These are phyloP conservation scores for Ictidomys tridecemlineatus DNA, from an alignment of 2,113 vertebrate genomes.

Conservation along the genomic window DNA sequence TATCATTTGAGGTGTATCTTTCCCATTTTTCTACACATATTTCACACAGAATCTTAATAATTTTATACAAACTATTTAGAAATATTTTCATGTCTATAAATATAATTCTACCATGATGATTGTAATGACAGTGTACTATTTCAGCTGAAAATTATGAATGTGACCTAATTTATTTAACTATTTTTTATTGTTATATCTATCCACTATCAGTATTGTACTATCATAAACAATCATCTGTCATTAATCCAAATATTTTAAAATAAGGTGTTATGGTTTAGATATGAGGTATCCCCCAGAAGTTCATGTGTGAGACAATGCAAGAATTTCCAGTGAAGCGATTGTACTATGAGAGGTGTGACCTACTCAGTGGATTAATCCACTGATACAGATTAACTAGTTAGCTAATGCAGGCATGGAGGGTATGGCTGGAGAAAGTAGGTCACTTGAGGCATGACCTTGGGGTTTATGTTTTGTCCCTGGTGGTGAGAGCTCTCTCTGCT, in stretches of 20 bases:
- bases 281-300: too few relatives aligned
- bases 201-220: not conserved
- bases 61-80: not conserved
- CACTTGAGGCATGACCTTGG: too few relatives aligned
- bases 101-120: not conserved
- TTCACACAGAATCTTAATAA: not conserved
- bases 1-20: not conserved
- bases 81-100: slow-evolving; percentile 16
- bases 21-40: not conserved
- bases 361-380: too few relatives aligned
- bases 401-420: too few relatives aligned
- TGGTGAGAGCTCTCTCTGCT: too few relatives aligned
- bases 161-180: not conserved
- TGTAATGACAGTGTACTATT: slow-evolving; percentile 2
- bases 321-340: too few relatives aligned
- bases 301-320: too few relatives aligned
- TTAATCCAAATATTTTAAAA: not conserved
- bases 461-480: too few relatives aligned
- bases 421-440: too few relatives aligned
- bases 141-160: not conserved
- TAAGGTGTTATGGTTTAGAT: not conserved
- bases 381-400: too few relatives aligned
- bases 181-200: not conserved
- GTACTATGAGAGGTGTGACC: too few relatives aligned
- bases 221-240: not conserved